phyloP scores from a whole-genome alignment of 2,888 invertebrate species.

The Limnephilus lunatus region DNA sequence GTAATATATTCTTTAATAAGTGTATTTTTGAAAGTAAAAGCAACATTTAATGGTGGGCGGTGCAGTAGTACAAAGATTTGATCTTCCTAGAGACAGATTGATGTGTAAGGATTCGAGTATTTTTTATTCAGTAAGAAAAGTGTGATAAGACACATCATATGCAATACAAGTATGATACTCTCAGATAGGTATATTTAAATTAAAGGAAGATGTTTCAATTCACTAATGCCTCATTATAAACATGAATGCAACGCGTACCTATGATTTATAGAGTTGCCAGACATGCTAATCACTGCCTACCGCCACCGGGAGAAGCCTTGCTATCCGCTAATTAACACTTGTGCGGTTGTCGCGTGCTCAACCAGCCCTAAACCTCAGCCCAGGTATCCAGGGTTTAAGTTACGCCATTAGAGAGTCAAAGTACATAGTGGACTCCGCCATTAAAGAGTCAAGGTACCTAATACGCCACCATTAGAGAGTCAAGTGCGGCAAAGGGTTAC shows the following conservation, averaged over 20 bases:
- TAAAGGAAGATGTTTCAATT: neutral
- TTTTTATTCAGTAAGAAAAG: too few species aligned
- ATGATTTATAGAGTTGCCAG: neutral
- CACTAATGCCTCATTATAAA: neutral
- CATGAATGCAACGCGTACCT: neutral
- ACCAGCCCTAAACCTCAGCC: neutral
- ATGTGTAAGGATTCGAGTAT: too few species aligned
- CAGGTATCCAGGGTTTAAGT: neutral
- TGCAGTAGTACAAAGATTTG: too few species aligned
- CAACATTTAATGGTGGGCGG: too few species aligned
- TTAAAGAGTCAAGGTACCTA: neutral
- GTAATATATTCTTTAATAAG: too few species aligned
- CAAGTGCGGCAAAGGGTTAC: neutral
- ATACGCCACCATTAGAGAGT: neutral
- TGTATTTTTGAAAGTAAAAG: too few species aligned
- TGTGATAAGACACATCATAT: too few species aligned
- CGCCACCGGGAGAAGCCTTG: neutral
- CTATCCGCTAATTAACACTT: slow-evolving; percentile 2
- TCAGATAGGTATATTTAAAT: too few species aligned
- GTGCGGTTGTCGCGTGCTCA: neutral
- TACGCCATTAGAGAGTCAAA: neutral
- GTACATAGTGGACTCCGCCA: neutral
- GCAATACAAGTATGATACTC: too few species aligned
- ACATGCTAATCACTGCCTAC: neutral
- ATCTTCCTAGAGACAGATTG: too few species aligned